These are phyloP conservation scores for Ptychobarbus kaznakovi DNA, from an alignment of 2,797 vertebrate species.

Conservation along the genomic window DNA sequence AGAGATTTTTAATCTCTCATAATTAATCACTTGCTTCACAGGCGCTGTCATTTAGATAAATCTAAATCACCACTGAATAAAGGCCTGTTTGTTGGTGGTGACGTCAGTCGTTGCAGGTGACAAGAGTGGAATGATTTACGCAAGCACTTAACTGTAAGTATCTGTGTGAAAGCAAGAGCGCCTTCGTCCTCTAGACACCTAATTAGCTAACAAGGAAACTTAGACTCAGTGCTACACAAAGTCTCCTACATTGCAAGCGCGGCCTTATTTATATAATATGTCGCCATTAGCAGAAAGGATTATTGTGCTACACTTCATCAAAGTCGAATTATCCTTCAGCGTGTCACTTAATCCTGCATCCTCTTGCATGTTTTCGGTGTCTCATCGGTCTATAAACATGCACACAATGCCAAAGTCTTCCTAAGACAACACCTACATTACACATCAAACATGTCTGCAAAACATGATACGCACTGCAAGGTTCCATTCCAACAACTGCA, in stretches of 20 bases:
- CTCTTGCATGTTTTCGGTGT: not conserved
- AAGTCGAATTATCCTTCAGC: not conserved
- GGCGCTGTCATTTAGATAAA: slow-evolving; percentile 22
- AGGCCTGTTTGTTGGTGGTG: slow-evolving; percentile 43
- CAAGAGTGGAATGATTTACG: slow-evolving; percentile 50
- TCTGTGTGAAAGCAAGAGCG: slow-evolving; percentile 8
- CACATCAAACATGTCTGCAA: not conserved
- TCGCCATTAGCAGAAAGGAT: not conserved
- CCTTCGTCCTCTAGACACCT: slow-evolving; percentile 15
- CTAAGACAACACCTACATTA: not conserved
- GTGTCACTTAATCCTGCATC: not conserved
- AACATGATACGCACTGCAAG: not conserved
- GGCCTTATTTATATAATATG: not conserved
- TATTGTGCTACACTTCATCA: not conserved
- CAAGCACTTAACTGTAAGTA: slow-evolving; percentile 32
- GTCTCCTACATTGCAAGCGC: not conserved
- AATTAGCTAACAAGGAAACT: slow-evolving; percentile 36
- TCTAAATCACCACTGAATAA: slow-evolving; percentile 45
- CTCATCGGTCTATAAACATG: not conserved
- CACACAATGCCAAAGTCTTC: not conserved
- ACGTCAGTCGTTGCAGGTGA: slow-evolving; percentile 47
- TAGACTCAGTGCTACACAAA: slow-evolving; percentile 12
- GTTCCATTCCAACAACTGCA: not conserved
- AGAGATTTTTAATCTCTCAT: slow-evolving; percentile 23
- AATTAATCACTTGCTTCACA: slow-evolving; percentile 14